Base-by-base conservation (phyloP, 2,888 invertebrate genomes). In the Cheilosia vulpina region DNA sequence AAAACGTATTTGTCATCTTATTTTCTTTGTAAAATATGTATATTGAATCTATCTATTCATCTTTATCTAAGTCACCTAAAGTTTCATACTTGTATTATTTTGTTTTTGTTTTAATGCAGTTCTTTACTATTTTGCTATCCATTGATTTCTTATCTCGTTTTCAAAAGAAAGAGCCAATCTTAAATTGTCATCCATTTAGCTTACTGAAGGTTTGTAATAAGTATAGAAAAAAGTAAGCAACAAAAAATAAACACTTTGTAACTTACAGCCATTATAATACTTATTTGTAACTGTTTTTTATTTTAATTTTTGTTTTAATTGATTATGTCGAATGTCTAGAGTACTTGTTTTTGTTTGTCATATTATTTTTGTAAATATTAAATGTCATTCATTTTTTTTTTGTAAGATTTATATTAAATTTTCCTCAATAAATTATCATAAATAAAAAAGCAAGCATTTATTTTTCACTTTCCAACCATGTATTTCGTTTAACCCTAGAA, bases 331-430 rank as follows among this genome's bases (percentile, higher is more conserved):
- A 75, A 69, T 75, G 83, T 69, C 19, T 57, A 75, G 83, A 75
- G 73, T 76, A 85, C 43, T 85, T 83, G 82, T 83, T 83, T 78
- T 85, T 77, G 60, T 85, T 81, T 81, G 76, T 85, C 85, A 76
- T 85, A 77, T 76, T 80, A 68, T 58, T 79, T 84, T 81, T 85
- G 81, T 85, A 85, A 63, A 85, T 85, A 85, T 85, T 85, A 53
- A 85, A 81, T 85, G 80, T 85, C 85, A 85, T 76, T 72, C 85
- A 85, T 75, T 79, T 79, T 79, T 27, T 79, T 72, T 79, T 81
- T 81, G 85, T 85, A 81, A 85, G 85, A 81, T 85, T 85, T 81
- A 85, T 85, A 85, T 76, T 85, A 85, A 85, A 85, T 85, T 85
- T 77, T 85, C 66, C 62, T 76, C 68, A 85, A 85, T 85, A 85